A percentile compares a stretch with the other conserved stretches of the same genome.
Conservation (phyloP, 53 echinoderm and acorn worm species). For the Temnopleurus reevesii region DNA sequence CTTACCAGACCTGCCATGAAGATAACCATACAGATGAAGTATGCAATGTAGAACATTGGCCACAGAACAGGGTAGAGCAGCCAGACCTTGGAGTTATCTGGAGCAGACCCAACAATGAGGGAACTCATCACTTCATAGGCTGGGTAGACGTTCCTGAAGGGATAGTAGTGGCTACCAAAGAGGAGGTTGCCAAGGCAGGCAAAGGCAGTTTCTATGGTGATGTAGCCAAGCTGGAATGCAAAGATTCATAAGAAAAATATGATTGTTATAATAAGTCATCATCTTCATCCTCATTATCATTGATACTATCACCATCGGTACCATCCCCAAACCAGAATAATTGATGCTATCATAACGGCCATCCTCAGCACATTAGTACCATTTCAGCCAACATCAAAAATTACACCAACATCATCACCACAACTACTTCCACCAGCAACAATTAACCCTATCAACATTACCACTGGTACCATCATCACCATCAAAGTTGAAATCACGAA, state of each 20-base stretch:
- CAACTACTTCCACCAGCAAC: too few relatives aligned
- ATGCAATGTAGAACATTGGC: constrained; percentile 75
- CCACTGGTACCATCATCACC: too few relatives aligned
- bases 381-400: too few relatives aligned
- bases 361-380: too few relatives aligned
- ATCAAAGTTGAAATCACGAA: too few relatives aligned
- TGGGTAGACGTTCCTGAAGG: constrained; percentile 75
- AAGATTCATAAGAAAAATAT: not conserved
- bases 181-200: constrained; percentile 69
- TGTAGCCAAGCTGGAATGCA: constrained; percentile 56
- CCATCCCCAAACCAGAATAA: too few relatives aligned
- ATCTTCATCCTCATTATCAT: too few relatives aligned
- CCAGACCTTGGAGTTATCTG: constrained; percentile 58
- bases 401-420: too few relatives aligned
- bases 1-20: constrained; percentile 85
- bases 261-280: too few relatives aligned
- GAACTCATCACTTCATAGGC: constrained; percentile 66
- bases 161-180: constrained; percentile 78
- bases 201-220: constrained; percentile 69
- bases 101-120: constrained; percentile 66
- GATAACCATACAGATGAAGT: constrained; percentile 66
- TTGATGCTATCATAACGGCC: too few relatives aligned
- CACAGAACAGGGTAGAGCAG: constrained; percentile 68
- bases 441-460: too few relatives aligned
- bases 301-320: too few relatives aligned